Evolutionary conservation across 1,140 invertebrate genomes (phyloP).

Genomic region (Hyposmocoma kahamanoa): DNA sequence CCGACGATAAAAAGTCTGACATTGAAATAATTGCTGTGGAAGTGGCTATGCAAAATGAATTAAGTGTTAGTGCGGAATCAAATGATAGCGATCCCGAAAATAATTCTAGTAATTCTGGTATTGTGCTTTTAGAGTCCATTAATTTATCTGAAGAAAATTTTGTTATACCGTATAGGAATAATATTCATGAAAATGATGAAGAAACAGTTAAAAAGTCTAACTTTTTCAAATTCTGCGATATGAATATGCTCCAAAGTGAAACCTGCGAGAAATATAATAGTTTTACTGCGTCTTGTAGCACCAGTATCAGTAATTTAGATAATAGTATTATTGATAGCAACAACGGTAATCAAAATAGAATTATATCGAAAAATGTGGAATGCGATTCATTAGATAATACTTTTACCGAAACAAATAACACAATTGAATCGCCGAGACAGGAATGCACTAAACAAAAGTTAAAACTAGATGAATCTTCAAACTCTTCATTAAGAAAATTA

Average conservation of each 20-base stretch:
- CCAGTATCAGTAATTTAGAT: constrained; percentile 45
- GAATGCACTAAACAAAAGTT: no score
- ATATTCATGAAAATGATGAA: constrained; percentile 30
- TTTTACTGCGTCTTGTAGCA: constrained; percentile 50
- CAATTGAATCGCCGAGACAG: no score
- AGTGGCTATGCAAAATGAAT: constrained; percentile 37
- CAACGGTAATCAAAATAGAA: constrained; percentile 33
- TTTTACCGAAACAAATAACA: constrained; percentile 46
- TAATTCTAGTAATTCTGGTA: constrained; percentile 26
- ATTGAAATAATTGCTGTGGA: constrained; percentile 54
- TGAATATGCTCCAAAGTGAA: constrained; percentile 63
- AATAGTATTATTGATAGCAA: constrained; percentile 40
- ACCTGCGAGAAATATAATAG: constrained; percentile 61
- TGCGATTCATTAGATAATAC: constrained; percentile 51
- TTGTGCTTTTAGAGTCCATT: constrained; percentile 52
- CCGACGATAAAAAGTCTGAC: constrained; percentile 59
- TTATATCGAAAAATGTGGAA: constrained; percentile 47
- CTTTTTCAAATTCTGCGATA: constrained; percentile 54
- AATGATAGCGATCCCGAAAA: constrained; percentile 27
- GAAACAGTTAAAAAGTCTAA: constrained; percentile 28
- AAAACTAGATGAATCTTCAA: no score
- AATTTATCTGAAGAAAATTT: constrained; percentile 51
- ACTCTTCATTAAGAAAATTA: constrained; percentile 27
- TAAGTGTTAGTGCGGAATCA: constrained; percentile 25
- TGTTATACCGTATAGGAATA: constrained; percentile 38